Percentiles rank a stretch among this genome's conserved stretches.
These are phyloP conservation scores for Drosophila robusta DNA, from an alignment of 2,888 invertebrate genomes.

Conservation along the genomic window DNA sequence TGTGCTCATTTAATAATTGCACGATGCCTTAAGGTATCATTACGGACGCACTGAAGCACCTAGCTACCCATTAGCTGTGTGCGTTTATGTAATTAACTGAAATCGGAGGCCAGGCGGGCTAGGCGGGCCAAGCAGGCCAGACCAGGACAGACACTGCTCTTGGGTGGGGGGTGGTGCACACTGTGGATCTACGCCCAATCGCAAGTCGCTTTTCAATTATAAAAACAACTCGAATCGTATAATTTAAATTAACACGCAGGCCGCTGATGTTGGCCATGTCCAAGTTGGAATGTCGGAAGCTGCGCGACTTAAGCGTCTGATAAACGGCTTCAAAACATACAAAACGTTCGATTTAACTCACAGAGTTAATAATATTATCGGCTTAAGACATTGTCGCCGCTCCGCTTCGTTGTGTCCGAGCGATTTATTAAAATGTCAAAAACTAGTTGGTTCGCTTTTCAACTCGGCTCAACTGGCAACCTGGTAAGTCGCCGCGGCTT, in stretches of 20 bases:
- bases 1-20: slow-evolving; percentile 85
- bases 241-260: slow-evolving; percentile 46
- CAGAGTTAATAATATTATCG: slow-evolving; percentile 79
- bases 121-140: neutral
- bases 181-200: slow-evolving; percentile 25
- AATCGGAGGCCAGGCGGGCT: slow-evolving; percentile 42
- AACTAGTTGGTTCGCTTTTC: slow-evolving; percentile 71
- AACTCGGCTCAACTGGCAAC: slow-evolving; percentile 21
- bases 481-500: slow-evolving; percentile 20
- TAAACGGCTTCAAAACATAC: slow-evolving; percentile 76
- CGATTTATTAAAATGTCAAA: slow-evolving; percentile 82
- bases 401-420: slow-evolving; percentile 69
- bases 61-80: slow-evolving; percentile 60
- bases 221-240: slow-evolving; percentile 45
- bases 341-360: slow-evolving; percentile 79
- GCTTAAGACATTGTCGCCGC: slow-evolving; percentile 78
- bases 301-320: slow-evolving; percentile 68
- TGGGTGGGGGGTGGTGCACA: neutral
- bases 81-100: slow-evolving; percentile 72
- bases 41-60: slow-evolving; percentile 65
- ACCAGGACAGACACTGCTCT: neutral
- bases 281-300: slow-evolving; percentile 68
- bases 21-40: slow-evolving; percentile 85
- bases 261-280: slow-evolving; percentile 9
- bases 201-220: slow-evolving; percentile 58